Base-by-base conservation (phyloP, 35 echinoderm and acorn worm species). In the Lytechinus pictus region DNA sequence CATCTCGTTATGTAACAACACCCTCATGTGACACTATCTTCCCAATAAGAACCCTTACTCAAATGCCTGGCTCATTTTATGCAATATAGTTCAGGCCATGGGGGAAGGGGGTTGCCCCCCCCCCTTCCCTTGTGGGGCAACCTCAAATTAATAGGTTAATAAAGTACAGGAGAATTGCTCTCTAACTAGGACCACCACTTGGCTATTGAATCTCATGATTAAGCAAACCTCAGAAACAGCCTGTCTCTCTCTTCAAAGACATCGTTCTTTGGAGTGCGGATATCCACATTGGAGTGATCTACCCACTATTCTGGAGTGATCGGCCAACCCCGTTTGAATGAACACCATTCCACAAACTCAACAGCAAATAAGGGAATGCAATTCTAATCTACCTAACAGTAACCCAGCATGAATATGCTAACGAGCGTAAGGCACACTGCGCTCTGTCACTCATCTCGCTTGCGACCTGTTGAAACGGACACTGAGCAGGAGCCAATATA, bases 401-500 rank as follows among this genome's bases (percentile, higher is more conserved):
- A 52, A 54, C 28, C 88, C 88, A 54, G 88, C 88, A 44, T 54
- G 88, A 27, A 57, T 93, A 93, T 93, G 92, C 92, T 53, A 93
- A 93, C 29, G 55, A 53, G 92, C 21, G 92, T 93, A 93, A 93
- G 53, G 92, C 14, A 93, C n/a, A 93, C 92, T 24, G 53, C 21
- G 53, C n/a, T n/a, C 54, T 93, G 92, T 93, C 92, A 93, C 92
- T 93, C 53, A 54, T 93, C 28, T 57, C n/a, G 9, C 88, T 90
- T 6, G 54, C 92, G 55, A 93, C 92, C 92, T 93, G 92, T 93
- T 54, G 92, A 93, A 93, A 55, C 54, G 14, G 55, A 93, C 92
- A 93, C 92, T 93, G 92, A 93, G 28, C 92, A 21, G 29, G 92
- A 27, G 53, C 92, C 21, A 93, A 93, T 93, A 57, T 93, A 93